phyloP scores from a whole-genome alignment of 2,113 vertebrate species.

The Amazona vittata region DNA sequence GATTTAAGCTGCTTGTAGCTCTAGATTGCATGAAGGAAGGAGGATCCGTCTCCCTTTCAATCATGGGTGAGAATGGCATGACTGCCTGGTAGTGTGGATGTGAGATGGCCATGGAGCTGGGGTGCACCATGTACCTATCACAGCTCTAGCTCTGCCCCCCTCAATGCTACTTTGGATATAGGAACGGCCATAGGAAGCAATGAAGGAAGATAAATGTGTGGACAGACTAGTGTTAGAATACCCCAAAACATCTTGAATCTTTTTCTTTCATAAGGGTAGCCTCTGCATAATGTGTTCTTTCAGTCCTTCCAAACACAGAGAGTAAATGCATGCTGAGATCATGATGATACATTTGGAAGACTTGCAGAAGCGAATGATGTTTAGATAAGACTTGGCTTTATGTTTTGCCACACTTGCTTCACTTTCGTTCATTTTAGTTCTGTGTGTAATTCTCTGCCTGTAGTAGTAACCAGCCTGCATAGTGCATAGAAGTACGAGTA shows the following conservation, averaged over 20 bases:
- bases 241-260: background rate
- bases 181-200: background rate
- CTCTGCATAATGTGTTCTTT: background rate
- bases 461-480: accelerated
- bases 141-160: background rate
- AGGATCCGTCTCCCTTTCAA: no score
- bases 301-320: background rate
- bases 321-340: background rate
- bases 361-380: background rate
- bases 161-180: background rate
- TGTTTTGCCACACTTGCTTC: background rate
- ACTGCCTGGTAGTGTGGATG: background rate
- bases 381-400: background rate
- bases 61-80: accelerated
- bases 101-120: background rate
- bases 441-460: background rate
- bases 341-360: background rate
- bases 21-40: background rate
- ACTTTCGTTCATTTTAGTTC: background rate
- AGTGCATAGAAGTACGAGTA: background rate
- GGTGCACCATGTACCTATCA: background rate
- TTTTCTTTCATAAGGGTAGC: background rate
- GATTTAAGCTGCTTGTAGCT: background rate
- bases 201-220: background rate
- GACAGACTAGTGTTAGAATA: background rate